Evolutionary conservation across 2,113 vertebrate genomes (phyloP).

Genomic region (Colaptes auratus): DNA sequence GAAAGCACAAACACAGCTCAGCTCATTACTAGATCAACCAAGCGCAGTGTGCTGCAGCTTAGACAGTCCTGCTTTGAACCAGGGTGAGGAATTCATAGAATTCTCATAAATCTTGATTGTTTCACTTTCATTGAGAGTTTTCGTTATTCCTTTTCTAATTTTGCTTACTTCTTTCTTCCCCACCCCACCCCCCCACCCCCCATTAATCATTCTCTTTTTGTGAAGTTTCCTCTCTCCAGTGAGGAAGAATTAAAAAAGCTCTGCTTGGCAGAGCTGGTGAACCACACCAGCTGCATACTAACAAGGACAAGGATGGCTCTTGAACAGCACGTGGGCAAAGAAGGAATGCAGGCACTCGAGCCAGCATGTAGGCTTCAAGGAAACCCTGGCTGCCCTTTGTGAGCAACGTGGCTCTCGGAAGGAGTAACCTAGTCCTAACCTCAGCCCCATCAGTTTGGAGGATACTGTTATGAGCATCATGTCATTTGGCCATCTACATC

Average conservation of each 20-base stretch:
- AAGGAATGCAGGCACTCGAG: background rate
- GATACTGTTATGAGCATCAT: rapidly evolving
- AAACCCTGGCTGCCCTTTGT: background rate
- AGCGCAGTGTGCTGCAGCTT: background rate
- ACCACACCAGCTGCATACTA: conserved; percentile 26
- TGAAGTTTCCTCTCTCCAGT: conserved; percentile 27
- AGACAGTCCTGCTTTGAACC: background rate
- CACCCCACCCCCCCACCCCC: background rate
- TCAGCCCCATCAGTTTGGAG: rapidly evolving
- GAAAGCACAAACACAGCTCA: background rate
- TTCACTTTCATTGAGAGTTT: conserved; percentile 23
- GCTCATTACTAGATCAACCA: background rate
- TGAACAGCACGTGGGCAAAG: background rate
- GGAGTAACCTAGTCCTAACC: background rate
- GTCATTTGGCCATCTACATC: background rate
- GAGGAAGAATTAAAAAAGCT: conserved; percentile 33
- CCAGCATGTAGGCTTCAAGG: background rate
- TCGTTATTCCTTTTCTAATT: conserved; percentile 7
- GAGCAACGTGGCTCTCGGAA: background rate
- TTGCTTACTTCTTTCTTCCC: background rate
- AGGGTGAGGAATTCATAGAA: background rate
- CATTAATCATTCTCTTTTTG: conserved; percentile 44
- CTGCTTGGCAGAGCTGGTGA: conserved; percentile 19
- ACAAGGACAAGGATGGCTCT: background rate
- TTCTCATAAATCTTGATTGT: background rate